These are phyloP conservation scores for Pseudorectes ferrugineus DNA, from an alignment of 2,113 vertebrate species.

Conservation along the genomic window DNA sequence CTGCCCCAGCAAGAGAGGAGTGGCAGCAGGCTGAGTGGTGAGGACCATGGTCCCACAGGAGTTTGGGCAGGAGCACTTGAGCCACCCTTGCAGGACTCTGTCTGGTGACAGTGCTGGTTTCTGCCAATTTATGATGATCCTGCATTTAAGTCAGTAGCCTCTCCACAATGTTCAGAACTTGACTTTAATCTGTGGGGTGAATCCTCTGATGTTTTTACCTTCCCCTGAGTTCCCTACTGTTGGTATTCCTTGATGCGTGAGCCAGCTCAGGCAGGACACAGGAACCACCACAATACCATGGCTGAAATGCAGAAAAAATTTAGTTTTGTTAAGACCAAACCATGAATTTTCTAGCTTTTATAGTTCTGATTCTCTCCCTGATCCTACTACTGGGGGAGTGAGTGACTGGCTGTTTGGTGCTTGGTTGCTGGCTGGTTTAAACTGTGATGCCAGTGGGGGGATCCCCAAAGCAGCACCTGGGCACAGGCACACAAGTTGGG, in stretches of 20 bases:
- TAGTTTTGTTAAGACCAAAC: not conserved
- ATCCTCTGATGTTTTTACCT: not conserved
- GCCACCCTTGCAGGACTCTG: not conserved
- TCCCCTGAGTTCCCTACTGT: not conserved
- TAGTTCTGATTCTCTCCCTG: not conserved
- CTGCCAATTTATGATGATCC: not conserved
- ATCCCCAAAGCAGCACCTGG: not conserved
- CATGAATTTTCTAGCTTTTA: not conserved
- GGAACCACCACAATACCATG: not conserved
- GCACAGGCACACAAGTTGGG: not conserved
- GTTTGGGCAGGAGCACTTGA: not conserved
- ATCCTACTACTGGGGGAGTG: not conserved
- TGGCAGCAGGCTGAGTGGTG: not conserved
- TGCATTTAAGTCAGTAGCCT: not conserved
- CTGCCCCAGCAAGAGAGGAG: not conserved
- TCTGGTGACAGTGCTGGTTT: not conserved
- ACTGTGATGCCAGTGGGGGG: rapidly evolving
- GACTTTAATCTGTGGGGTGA: not conserved
- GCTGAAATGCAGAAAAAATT: not conserved
- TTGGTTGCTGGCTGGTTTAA: not conserved
- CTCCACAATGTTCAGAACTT: not conserved
- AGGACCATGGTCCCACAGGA: rapidly evolving
- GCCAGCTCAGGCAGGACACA: not conserved
- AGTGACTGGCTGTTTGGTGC: not conserved
- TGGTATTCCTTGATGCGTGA: not conserved